Evolutionary conservation across 2,797 vertebrate genomes (phyloP), one percentile per base, ranked within the genome.

Genomic region (Phaenicophaeus curvirostris): DNA sequence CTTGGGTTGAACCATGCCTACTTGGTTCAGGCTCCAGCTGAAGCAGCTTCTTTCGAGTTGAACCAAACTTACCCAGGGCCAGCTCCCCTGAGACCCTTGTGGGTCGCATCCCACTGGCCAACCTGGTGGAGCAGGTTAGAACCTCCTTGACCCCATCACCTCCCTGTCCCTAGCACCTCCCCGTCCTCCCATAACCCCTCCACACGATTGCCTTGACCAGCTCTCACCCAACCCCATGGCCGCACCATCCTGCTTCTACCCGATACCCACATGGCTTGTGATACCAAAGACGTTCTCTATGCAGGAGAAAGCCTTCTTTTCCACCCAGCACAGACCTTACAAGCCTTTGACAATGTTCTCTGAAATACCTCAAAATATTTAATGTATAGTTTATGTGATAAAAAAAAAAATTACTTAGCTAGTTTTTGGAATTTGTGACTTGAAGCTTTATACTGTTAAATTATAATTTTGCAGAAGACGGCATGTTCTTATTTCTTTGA

Each of bases 281-380:
- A 96, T 93, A 97, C 97, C 97, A 97, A 98, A 98, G 97, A 98
- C 80, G 23, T 97, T 95, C 93, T 96, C 97, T 96, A 79, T 61
- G 42, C 94, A 96, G 96, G 98, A 92, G 97, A 97, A 96, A 90
- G 75, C 69, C 63, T 42, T 93, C 61, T 94, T 86, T 94, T 96
- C 89, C 90, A 44, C 94, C 98, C 98, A 97, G 97, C 98, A 98
- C 98, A 98, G 98, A 98, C 98, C 98, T 98, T 98, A 98, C 98
- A 98, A 99, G 99, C 98, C 98, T 99, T 99, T 99, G 98, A 99
- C 99, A 99, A 99, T 99, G 99, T 98, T 99, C 99, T 99, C 99
- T 99, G 98, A 99, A 99, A 99, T 99, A 99, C 99, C 99, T 99
- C 99, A 99, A 99, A 95, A 99, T 98, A 98, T 99, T 99, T 99